Evolutionary conservation across 2,888 invertebrate genomes (phyloP), one percentile per base, ranked within the genome.

Genomic region (Ornithoptera priamus): DNA sequence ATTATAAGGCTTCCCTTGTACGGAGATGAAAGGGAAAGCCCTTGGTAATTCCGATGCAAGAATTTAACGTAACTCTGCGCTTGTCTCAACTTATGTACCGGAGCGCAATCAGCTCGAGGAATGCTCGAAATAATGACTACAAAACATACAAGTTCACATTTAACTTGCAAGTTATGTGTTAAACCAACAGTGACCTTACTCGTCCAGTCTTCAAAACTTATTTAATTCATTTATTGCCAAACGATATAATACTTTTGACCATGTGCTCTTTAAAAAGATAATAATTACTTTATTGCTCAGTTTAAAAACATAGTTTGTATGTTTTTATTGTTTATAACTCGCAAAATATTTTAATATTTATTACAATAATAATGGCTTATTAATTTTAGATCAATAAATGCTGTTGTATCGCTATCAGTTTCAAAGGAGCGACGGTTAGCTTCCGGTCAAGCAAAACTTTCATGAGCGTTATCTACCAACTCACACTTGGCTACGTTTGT

Each of bases 11-110:
- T 75, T 76, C 73, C 81, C 83, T 75, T 84, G 74, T 81, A 81
- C 50, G 82, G 82, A 81, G 76, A 80, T 81, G 81, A 83, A 83
- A 86, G 82, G 82, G 83, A 83, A 83, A 83, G 78, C 81, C 82
- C 81, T 78, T 74, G 71, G 74, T 68, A 72, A 75, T 71, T 69
- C 71, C 72, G 62, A 74, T 65, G 66, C 72, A 74, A 76, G 73
- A 76, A 68, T 71, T 65, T 63, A 63, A 66, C 70, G 61, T 57
- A 69, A 61, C 69, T 64, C 63, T 57, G 69, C 69, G 71, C 69
- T 73, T 39, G 64, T 63, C 64, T 69, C 60, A 53, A 65, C 24
- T 67, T 69, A 62, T 67, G 18, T 53, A 53, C 53, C 7, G 18
- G n/a, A 1, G 8, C 46, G 61, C 61, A 66, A 62, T 39, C 57